Evolutionary conservation across 2,888 invertebrate genomes (phyloP).

Genomic region (Dioctria linearis): DNA sequence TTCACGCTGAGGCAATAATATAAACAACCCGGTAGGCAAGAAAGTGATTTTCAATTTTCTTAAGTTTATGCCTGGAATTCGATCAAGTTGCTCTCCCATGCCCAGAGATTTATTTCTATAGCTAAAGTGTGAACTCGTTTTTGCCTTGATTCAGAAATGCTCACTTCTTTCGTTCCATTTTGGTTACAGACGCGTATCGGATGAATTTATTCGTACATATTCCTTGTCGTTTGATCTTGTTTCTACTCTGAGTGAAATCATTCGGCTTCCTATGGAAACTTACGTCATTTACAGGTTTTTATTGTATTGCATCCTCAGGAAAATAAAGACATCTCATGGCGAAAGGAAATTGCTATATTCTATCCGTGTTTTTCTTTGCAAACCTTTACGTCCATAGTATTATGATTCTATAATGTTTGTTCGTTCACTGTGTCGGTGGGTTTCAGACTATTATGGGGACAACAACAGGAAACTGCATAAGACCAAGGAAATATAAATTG

Average conservation of each 20-base stretch:
- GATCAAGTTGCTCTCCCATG: not conserved
- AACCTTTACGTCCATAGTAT: not conserved
- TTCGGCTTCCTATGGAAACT: not conserved
- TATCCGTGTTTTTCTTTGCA: not conserved
- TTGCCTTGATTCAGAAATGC: slow-evolving; percentile 5
- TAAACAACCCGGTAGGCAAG: not conserved
- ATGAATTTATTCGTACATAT: slow-evolving; percentile 6
- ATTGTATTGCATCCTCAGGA: slow-evolving; percentile 1
- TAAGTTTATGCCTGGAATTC: not conserved
- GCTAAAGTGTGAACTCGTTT: not conserved
- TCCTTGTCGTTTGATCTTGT: slow-evolving; percentile 7
- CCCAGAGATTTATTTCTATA: not conserved
- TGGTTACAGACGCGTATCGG: slow-evolving; percentile 3
- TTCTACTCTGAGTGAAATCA: slow-evolving; percentile 1
- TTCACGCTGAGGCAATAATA: not conserved
- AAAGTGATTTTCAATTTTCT: not conserved
- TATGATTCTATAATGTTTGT: not conserved
- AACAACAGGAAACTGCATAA: not conserved
- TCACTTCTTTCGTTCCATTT: slow-evolving; percentile 10
- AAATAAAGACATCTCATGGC: not conserved
- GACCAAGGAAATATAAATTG: slow-evolving; percentile 18
- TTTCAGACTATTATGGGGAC: not conserved
- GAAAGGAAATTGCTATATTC: slow-evolving; percentile 3
- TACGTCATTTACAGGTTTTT: not conserved
- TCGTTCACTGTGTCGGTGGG: not conserved